Conservation (phyloP, 2,888 invertebrate species). For the Alloscopus bannaensis region DNA sequence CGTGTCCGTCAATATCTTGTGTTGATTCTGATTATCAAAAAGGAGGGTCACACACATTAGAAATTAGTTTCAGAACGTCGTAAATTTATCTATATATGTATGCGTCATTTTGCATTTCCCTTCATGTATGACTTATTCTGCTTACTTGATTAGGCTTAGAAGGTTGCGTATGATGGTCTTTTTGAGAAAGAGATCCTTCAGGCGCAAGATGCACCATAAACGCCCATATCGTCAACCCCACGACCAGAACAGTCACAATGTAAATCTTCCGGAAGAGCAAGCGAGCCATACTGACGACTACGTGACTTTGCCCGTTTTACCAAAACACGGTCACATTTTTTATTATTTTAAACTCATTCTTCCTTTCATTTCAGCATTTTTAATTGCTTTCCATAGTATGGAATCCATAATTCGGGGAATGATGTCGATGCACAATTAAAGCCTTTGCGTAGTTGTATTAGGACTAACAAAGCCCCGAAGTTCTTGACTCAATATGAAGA, state of each 20-base stretch:
- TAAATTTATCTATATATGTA: constrained; percentile 3
- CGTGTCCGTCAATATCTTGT: constrained; percentile 51
- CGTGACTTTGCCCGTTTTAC: too few relatives aligned
- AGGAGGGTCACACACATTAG: background rate
- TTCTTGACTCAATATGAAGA: too few relatives aligned
- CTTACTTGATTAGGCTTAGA: constrained; percentile 36
- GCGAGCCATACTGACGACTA: constrained; percentile 29
- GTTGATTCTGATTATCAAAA: constrained; percentile 38
- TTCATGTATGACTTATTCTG: background rate
- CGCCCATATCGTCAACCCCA: constrained; percentile 68
- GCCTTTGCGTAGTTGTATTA: too few relatives aligned
- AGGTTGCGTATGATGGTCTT: constrained; percentile 18
- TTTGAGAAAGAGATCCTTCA: constrained; percentile 7
- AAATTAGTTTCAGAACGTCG: background rate
- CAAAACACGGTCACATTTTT: too few relatives aligned
- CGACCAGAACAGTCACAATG: constrained; percentile 62
- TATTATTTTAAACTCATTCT: too few relatives aligned
- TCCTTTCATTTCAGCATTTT: too few relatives aligned
- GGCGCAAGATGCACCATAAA: constrained; percentile 54
- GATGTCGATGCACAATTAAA: too few relatives aligned
- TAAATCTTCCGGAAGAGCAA: constrained; percentile 64
- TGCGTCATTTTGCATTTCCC: background rate
- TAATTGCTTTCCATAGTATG: too few relatives aligned
- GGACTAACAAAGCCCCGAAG: too few relatives aligned
- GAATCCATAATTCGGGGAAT: too few relatives aligned